These are phyloP conservation scores for Sarcophaga caerulescens DNA, from an alignment of 2,888 invertebrate species.

Conservation along the genomic window DNA sequence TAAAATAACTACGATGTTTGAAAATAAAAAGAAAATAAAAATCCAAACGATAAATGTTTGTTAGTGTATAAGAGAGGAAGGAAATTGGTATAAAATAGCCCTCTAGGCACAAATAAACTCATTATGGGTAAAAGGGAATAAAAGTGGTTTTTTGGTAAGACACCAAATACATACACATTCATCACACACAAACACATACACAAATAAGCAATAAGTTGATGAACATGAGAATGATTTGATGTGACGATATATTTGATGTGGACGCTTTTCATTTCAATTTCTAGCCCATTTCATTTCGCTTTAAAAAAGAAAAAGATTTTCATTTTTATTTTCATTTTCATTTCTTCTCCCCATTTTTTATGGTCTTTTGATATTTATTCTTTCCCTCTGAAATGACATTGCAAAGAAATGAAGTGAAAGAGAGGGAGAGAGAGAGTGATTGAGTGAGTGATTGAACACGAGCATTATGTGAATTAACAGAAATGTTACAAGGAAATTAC, in stretches of 20 bases:
- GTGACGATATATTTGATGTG: slow-evolving; percentile 51
- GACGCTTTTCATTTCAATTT: slow-evolving; percentile 61
- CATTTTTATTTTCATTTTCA: slow-evolving; percentile 1
- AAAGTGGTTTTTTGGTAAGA: slow-evolving; percentile 55
- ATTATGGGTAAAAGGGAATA: slow-evolving; percentile 63
- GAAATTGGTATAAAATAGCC: slow-evolving; percentile 67
- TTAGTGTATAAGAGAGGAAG: slow-evolving; percentile 35
- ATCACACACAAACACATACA: background rate
- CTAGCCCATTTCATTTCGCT: slow-evolving; percentile 14
- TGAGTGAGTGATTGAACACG: slow-evolving; percentile 39
- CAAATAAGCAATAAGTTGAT: background rate
- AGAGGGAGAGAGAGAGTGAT: too few species aligned
- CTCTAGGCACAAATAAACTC: slow-evolving; percentile 67
- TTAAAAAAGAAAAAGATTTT: slow-evolving; percentile 10
- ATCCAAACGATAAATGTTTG: slow-evolving; percentile 8
- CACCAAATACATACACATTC: slow-evolving; percentile 3
- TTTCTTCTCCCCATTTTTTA: slow-evolving; percentile 37
- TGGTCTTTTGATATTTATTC: slow-evolving; percentile 13
- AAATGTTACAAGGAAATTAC: slow-evolving; percentile 50
- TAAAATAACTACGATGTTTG: slow-evolving; percentile 37
- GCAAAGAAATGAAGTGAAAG: background rate
- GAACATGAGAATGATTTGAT: slow-evolving; percentile 11
- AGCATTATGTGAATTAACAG: slow-evolving; percentile 18
- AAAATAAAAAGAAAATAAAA: background rate
- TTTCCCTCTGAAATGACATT: slow-evolving; percentile 43